Conservation (phyloP, 2,113 vertebrate genomes). For the Vulpes vulpes region DNA sequence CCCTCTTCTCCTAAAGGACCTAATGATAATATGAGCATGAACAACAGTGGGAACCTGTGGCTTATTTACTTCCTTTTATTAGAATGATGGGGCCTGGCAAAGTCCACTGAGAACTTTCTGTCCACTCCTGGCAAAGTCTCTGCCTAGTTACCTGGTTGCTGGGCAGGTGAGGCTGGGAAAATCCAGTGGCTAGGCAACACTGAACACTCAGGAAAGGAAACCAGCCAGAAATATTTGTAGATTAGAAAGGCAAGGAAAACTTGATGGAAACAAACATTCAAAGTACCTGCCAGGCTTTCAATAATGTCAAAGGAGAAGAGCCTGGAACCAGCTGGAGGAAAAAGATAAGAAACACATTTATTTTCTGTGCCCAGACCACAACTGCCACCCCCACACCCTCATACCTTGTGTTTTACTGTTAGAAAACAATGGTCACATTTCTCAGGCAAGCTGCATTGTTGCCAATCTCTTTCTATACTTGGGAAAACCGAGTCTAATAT, state of each 20-base stretch:
- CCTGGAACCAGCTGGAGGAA: slow-evolving; percentile 71
- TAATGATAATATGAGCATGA: not conserved
- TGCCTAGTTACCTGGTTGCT: slow-evolving; percentile 51
- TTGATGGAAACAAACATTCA: slow-evolving; percentile 74
- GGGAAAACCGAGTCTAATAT: not conserved
- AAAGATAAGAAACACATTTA: slow-evolving; percentile 83
- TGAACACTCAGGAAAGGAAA: slow-evolving; percentile 40
- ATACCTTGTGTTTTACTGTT: slow-evolving; percentile 67
- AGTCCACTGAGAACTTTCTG: not conserved
- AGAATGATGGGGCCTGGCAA: not conserved
- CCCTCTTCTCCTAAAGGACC: not conserved
- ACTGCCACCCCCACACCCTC: not conserved
- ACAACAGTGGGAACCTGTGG: not conserved
- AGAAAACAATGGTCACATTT: slow-evolving; percentile 59
- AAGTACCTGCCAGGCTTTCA: slow-evolving; percentile 77
- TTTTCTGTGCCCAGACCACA: slow-evolving; percentile 52
- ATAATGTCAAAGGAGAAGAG: slow-evolving; percentile 74
- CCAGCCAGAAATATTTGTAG: slow-evolving; percentile 55
- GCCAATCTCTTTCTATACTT: not conserved
- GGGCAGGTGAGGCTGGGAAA: slow-evolving; percentile 26
- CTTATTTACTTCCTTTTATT: not conserved
- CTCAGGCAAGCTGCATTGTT: not conserved
- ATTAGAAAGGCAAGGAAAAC: slow-evolving; percentile 66
- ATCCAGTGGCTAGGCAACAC: slow-evolving; percentile 21
- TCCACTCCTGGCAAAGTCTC: not conserved